These are phyloP conservation scores for Dendroctonus valens DNA, from an alignment of 1,140 invertebrate species.

Conservation along the genomic window DNA sequence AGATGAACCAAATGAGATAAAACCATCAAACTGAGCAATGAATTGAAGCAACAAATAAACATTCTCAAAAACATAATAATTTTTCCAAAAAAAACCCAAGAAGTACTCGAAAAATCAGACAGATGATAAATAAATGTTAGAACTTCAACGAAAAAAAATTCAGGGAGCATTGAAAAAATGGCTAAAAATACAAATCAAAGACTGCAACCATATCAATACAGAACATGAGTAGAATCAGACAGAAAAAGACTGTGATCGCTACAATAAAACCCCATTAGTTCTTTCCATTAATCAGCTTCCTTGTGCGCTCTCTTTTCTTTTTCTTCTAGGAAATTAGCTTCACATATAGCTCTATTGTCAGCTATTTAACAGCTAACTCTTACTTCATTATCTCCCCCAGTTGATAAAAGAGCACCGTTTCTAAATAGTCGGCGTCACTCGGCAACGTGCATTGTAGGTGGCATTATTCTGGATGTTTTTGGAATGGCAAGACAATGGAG, in stretches of 20 bases:
- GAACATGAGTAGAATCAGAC: not conserved
- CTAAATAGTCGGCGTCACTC: not conserved
- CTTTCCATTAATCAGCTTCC: not conserved
- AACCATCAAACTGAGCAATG: too few species aligned
- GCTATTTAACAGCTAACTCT: conserved; percentile 2
- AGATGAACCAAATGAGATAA: too few species aligned
- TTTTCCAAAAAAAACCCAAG: too few species aligned
- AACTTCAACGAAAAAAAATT: too few species aligned
- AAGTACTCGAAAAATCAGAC: too few species aligned
- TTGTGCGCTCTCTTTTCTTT: not conserved
- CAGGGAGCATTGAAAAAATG: not conserved
- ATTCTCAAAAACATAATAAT: too few species aligned
- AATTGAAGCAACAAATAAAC: too few species aligned
- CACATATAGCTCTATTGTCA: not conserved
- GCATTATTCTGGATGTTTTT: conserved; percentile 17
- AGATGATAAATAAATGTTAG: too few species aligned
- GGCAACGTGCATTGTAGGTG: not conserved
- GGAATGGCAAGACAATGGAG: conserved; percentile 14
- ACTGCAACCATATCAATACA: not conserved
- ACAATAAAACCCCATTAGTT: not conserved
- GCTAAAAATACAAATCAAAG: not conserved
- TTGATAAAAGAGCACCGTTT: conserved; percentile 1
- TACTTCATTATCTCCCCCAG: conserved; percentile 3
- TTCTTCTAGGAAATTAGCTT: conserved; percentile 5
- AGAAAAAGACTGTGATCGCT: not conserved